Percentiles rank a stretch among this genome's conserved stretches.
These are phyloP conservation scores for Drosophila quinaria DNA, from an alignment of 2,888 invertebrate species.

Conservation along the genomic window DNA sequence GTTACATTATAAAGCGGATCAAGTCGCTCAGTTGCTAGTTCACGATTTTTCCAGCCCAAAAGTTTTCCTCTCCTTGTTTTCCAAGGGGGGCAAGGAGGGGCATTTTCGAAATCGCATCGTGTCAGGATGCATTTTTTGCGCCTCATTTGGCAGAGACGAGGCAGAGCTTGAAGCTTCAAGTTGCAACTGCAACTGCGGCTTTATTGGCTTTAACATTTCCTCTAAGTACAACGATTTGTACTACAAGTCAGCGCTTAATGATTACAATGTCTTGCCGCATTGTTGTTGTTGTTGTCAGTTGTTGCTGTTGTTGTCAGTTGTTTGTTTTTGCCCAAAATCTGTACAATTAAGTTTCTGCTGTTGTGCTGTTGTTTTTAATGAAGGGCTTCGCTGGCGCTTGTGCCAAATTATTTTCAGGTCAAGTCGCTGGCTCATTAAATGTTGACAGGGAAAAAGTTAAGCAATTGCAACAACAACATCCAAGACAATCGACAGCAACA, in stretches of 20 bases:
- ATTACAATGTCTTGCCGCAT: constrained; percentile 73
- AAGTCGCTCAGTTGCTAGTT: constrained; percentile 71
- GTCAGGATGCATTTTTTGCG: constrained; percentile 81
- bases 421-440: constrained; percentile 48
- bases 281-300: constrained; percentile 41
- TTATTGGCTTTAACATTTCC: constrained; percentile 74
- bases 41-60: constrained; percentile 68
- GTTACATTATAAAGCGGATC: constrained; percentile 84
- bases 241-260: constrained; percentile 78
- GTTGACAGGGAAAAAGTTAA: constrained; percentile 50
- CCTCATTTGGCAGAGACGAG: constrained; percentile 68
- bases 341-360: constrained; percentile 73
- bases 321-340: constrained; percentile 66
- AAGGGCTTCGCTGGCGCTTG: constrained; percentile 66
- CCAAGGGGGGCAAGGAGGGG: constrained; percentile 1
- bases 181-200: constrained; percentile 47
- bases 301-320: constrained; percentile 42
- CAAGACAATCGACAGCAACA: neutral
- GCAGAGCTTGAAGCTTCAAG: constrained; percentile 16
- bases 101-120: constrained; percentile 75
- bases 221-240: constrained; percentile 81
- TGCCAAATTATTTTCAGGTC: constrained; percentile 58
- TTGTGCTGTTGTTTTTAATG: constrained; percentile 61
- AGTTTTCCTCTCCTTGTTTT: constrained; percentile 27
- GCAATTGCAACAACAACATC: constrained; percentile 24